A percentile compares a stretch with the other conserved stretches of the same genome.
phyloP scores from a whole-genome alignment of 2,888 invertebrate species.

The Eledona agricola region DNA sequence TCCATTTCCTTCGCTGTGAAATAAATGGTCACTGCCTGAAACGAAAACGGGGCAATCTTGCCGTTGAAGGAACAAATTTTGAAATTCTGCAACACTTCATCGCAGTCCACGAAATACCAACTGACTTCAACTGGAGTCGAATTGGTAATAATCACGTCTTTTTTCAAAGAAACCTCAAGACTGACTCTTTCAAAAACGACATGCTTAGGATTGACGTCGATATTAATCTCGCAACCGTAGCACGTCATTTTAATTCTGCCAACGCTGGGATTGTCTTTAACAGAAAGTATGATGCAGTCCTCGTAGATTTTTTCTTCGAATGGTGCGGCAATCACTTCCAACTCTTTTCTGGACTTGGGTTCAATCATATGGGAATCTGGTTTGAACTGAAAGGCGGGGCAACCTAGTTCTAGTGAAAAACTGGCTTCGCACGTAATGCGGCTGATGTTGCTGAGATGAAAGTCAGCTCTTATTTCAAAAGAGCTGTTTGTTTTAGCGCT shows the following conservation, averaged over 20 bases:
- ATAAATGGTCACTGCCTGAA: slow-evolving; percentile 64
- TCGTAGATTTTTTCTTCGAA: slow-evolving; percentile 51
- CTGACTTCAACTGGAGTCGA: slow-evolving; percentile 66
- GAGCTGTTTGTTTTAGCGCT: slow-evolving; percentile 7
- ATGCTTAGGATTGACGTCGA: slow-evolving; percentile 59
- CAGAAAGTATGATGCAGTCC: slow-evolving; percentile 55
- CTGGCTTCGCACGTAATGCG: slow-evolving; percentile 63
- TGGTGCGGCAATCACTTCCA: slow-evolving; percentile 56
- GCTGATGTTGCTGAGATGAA: slow-evolving; percentile 67
- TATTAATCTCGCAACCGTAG: slow-evolving; percentile 65
- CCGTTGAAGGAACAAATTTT: slow-evolving; percentile 63
- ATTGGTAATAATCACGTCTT: slow-evolving; percentile 66
- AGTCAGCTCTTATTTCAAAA: slow-evolving; percentile 45
- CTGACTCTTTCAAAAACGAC: slow-evolving; percentile 67
- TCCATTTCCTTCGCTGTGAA: slow-evolving; percentile 62
- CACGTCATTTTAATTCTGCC: slow-evolving; percentile 65
- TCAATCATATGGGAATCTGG: slow-evolving; percentile 51
- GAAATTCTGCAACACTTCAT: slow-evolving; percentile 61
- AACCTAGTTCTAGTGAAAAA: slow-evolving; percentile 63
- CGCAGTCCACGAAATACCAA: slow-evolving; percentile 62
- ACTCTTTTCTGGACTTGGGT: slow-evolving; percentile 48
- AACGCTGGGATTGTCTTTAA: slow-evolving; percentile 70
- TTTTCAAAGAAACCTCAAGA: slow-evolving; percentile 64
- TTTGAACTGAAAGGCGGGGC: slow-evolving; percentile 63
- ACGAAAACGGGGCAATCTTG: slow-evolving; percentile 62